Base-by-base conservation (phyloP, 2,797 vertebrate genomes). In the Zenarchopterus dispar region DNA sequence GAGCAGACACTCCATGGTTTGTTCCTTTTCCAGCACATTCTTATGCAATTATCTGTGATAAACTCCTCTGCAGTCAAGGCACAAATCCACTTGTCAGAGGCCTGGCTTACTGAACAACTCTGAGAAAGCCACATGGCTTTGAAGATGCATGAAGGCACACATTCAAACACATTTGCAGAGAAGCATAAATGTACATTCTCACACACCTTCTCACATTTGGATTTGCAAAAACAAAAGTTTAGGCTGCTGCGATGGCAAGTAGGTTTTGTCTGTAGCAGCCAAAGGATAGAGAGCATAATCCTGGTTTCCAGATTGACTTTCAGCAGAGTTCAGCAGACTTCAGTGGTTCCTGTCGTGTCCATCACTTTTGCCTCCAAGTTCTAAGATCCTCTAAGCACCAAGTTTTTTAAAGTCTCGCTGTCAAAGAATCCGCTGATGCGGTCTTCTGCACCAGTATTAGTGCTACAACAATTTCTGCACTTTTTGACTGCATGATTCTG, bases 41-140 rank as follows among this genome's bases (percentile, higher is more conserved):
- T 90, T 89, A 81, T 36, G 80, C 87, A 92, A 91, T 90, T 89
- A 90, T 90, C 88, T 90, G 84, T 84, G 90, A 90, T 90, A 89
- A 88, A 90, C 90, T 87, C 80, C 84, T 90, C 81, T 86, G 87
- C 87, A 89, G 84, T 86, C 72, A 72, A 89, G 77, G 85, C 85
- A 81, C 87, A 91, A 87, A 90, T 86, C 87, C 86, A 88, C 86
- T 81, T 84, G 87, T 86, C 84, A 82, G 74, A 78, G 80, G 69
- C 84, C 82, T 75, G 84, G 85, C 86, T 86, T 81, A 73, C 81
- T 11, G 43, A 85, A 84, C 75, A 82, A 77, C 76, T 83, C 76
- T 33, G 76, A 73, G 69, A 76, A 85, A 87, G 77, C 83, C 70
- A 65, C 84, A 28, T 57, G 59, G 62, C 71, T 79, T 80, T 63